A percentile compares a stretch with the other conserved stretches of the same genome.
Conservation (phyloP, 2,113 vertebrate species). For the Coryphaenoides rupestris region DNA sequence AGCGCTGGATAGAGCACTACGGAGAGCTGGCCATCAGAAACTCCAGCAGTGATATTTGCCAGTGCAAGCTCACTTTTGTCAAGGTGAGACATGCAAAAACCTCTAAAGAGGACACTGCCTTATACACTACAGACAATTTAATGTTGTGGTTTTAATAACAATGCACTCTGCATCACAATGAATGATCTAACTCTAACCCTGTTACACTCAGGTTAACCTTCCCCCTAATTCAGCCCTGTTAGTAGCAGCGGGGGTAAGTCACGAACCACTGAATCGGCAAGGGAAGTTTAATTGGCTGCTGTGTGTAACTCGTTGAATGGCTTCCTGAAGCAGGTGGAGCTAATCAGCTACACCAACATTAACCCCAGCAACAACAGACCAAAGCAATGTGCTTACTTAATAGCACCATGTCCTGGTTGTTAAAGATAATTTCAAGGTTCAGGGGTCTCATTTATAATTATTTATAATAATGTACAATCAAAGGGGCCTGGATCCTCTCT, state of each 20-base stretch:
- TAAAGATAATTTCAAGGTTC: too few relatives aligned
- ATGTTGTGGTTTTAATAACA: too few relatives aligned
- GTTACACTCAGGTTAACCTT: too few relatives aligned
- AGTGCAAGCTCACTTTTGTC: slow-evolving; percentile 94
- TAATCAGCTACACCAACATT: slow-evolving; percentile 18
- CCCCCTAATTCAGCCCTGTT: too few relatives aligned
- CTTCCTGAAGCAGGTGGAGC: slow-evolving; percentile 32
- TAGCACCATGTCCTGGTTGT: slow-evolving; percentile 45
- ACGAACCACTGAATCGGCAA: neutral
- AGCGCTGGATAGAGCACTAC: slow-evolving; percentile 98
- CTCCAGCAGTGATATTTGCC: slow-evolving; percentile 78
- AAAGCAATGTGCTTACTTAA: slow-evolving; percentile 13
- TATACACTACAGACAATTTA: too few relatives aligned
- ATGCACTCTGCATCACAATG: too few relatives aligned
- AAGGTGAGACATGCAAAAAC: slow-evolving; percentile 76
- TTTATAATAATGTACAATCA: too few relatives aligned
- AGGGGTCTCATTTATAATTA: too few relatives aligned
- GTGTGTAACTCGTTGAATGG: slow-evolving; percentile 32
- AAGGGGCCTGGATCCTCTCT: too few relatives aligned
- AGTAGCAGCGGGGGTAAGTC: too few relatives aligned
- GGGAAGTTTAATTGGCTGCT: slow-evolving; percentile 51
- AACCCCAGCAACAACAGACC: slow-evolving; percentile 8
- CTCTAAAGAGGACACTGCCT: neutral
- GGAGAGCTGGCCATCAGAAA: slow-evolving; percentile 94
- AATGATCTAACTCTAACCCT: too few relatives aligned